Evolutionary conservation across 2,797 vertebrate genomes (phyloP).

Genomic region (Limnodromus scolopaceus): DNA sequence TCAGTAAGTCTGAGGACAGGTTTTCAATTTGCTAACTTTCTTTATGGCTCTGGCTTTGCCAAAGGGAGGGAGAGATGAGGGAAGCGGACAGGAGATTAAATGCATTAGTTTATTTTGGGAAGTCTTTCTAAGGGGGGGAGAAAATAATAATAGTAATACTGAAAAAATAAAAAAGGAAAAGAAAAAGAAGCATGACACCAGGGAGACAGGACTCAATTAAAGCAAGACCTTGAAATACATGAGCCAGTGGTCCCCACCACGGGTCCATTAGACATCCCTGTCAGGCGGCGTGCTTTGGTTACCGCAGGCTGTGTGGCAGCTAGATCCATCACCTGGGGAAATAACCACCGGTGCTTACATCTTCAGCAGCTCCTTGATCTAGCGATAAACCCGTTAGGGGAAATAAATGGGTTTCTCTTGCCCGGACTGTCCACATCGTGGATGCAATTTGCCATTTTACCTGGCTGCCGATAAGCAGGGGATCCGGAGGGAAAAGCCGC

Average conservation of each 20-base stretch:
- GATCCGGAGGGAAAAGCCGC: not conserved
- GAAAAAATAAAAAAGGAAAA: not conserved
- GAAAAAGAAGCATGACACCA: not conserved
- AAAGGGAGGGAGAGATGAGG: not conserved
- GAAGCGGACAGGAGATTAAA: slow-evolving; percentile 2
- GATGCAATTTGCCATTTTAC: slow-evolving; percentile 16
- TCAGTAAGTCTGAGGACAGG: not conserved
- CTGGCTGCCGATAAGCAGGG: not conserved
- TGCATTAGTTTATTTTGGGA: not conserved
- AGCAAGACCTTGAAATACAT: slow-evolving; percentile 10
- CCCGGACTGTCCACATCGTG: not conserved
- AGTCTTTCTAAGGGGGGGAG: not conserved
- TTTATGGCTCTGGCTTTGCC: not conserved
- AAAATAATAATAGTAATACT: not conserved
- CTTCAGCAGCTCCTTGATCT: slow-evolving; percentile 47
- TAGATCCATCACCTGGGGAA: slow-evolving; percentile 47
- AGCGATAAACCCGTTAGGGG: slow-evolving; percentile 51
- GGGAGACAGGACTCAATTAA: slow-evolving; percentile 50
- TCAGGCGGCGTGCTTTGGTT: not conserved
- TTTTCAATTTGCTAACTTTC: slow-evolving; percentile 31
- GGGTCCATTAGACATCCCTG: not conserved
- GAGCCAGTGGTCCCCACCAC: not conserved
- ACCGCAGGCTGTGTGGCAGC: slow-evolving; percentile 15
- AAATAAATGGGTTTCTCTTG: slow-evolving; percentile 54
- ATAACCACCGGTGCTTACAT: slow-evolving; percentile 34